These are phyloP conservation scores for Cyprinus carpio DNA, from an alignment of 2,113 vertebrate genomes.

Conservation along the genomic window DNA sequence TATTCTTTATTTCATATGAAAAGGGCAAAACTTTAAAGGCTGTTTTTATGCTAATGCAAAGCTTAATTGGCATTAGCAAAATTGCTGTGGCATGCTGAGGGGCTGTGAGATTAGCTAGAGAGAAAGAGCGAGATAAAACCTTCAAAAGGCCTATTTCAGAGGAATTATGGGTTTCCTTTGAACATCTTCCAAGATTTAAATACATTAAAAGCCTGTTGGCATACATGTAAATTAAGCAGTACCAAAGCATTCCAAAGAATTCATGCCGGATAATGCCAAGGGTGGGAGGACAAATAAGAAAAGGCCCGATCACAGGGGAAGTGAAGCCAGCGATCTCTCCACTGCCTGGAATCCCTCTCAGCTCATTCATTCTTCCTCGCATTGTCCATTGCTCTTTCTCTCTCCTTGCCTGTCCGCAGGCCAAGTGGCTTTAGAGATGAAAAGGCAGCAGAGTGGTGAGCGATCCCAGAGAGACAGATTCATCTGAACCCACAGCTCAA, in stretches of 20 bases:
- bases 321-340: constrained; percentile 66
- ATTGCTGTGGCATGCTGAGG: constrained; percentile 97
- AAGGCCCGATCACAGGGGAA: constrained; percentile 70
- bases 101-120: constrained; percentile 95
- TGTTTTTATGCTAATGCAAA: constrained; percentile 96
- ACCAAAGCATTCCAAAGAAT: constrained; percentile 85
- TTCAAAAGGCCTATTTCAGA: constrained; percentile 98
- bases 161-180: constrained; percentile 97
- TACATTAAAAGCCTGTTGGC: constrained; percentile 97
- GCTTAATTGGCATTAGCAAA: constrained; percentile 99
- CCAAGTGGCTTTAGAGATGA: constrained; percentile 82
- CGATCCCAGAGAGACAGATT: constrained; percentile 70
- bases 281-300: constrained; percentile 71
- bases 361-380: constrained; percentile 68
- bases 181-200: constrained; percentile 98
- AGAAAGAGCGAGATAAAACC: constrained; percentile 98
- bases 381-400: constrained; percentile 69
- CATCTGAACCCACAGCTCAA: constrained; percentile 70
- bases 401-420: constrained; percentile 60
- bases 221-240: constrained; percentile 97
- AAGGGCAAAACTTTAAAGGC: constrained; percentile 84
- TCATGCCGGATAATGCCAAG: constrained; percentile 84
- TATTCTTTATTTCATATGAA: constrained; percentile 79
- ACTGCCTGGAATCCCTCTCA: constrained; percentile 54
- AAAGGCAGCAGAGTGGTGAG: constrained; percentile 73